These are phyloP conservation scores for Idris sp. DNA, from an alignment of 1,140 invertebrate genomes.

Conservation along the genomic window DNA sequence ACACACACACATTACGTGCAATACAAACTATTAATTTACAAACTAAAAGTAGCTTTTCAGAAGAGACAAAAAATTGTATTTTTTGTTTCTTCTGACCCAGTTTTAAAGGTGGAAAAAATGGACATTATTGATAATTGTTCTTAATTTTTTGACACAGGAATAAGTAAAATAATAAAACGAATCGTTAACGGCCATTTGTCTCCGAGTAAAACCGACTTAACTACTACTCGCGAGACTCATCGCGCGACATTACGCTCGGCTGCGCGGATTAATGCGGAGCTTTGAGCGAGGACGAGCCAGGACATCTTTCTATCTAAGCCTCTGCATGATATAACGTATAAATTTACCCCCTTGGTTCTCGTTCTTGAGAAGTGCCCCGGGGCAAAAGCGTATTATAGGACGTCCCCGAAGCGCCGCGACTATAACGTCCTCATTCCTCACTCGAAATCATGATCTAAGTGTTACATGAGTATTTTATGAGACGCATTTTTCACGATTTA, in stretches of 20 bases:
- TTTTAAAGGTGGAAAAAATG: too few species aligned
- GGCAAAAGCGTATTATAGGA: slow-evolving; percentile 28
- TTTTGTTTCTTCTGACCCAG: too few species aligned
- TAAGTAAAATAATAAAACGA: slow-evolving; percentile 12
- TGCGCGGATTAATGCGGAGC: slow-evolving; percentile 52
- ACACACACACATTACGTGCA: too few species aligned
- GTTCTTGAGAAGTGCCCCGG: slow-evolving; percentile 40
- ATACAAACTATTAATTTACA: too few species aligned
- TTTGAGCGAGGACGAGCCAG: slow-evolving; percentile 22
- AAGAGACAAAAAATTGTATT: too few species aligned
- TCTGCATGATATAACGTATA: slow-evolving; percentile 42
- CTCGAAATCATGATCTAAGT: slow-evolving; percentile 46
- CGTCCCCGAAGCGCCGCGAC: slow-evolving; percentile 28
- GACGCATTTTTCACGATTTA: slow-evolving; percentile 46
- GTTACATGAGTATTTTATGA: slow-evolving; percentile 53
- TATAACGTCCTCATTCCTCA: slow-evolving; percentile 44
- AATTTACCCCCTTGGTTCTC: slow-evolving; percentile 45
- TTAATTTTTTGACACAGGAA: slow-evolving; percentile 1
- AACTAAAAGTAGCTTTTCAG: too few species aligned
- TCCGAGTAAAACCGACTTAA: slow-evolving; percentile 24
- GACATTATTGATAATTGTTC: too few species aligned
- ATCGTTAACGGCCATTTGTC: slow-evolving; percentile 46
- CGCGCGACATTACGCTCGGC: slow-evolving; percentile 38
- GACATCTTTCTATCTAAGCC: slow-evolving; percentile 53
- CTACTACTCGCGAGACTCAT: slow-evolving; percentile 49